Conservation (phyloP, 2,113 vertebrate genomes). For the Oreotrochilus melanogaster region DNA sequence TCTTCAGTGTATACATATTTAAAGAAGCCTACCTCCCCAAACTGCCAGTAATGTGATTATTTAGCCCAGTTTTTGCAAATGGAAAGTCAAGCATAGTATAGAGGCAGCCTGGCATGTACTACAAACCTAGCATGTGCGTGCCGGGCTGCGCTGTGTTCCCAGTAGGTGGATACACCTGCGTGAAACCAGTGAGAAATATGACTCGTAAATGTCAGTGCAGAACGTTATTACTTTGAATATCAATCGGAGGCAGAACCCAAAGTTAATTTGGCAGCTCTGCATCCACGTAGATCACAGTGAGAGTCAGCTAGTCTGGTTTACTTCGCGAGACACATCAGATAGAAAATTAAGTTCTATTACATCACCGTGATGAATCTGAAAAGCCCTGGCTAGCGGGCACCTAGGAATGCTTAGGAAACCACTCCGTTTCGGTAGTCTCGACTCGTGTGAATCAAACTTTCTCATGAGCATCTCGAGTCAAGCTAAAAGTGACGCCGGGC, state of each 20-base stretch:
- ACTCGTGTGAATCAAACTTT: accelerated
- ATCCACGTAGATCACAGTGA: background rate
- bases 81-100: background rate
- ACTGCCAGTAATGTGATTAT: background rate
- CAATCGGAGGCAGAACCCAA: background rate
- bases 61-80: background rate
- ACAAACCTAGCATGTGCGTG: accelerated
- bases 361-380: background rate
- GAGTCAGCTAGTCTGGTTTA: background rate
- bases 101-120: background rate
- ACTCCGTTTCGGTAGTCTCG: background rate
- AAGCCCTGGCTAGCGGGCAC: background rate
- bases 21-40: background rate
- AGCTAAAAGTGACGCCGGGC: background rate
- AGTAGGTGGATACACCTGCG: background rate
- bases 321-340: accelerated
- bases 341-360: background rate
- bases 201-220: accelerated
- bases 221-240: background rate
- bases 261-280: background rate
- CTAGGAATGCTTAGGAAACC: background rate
- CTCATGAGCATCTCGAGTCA: background rate
- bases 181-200: background rate
- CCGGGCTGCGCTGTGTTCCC: background rate
- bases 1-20: background rate